Percentiles rank a stretch among this genome's conserved stretches.
phyloP scores from a whole-genome alignment of 2,113 vertebrate genomes.

The Triplophysa siluroides region DNA sequence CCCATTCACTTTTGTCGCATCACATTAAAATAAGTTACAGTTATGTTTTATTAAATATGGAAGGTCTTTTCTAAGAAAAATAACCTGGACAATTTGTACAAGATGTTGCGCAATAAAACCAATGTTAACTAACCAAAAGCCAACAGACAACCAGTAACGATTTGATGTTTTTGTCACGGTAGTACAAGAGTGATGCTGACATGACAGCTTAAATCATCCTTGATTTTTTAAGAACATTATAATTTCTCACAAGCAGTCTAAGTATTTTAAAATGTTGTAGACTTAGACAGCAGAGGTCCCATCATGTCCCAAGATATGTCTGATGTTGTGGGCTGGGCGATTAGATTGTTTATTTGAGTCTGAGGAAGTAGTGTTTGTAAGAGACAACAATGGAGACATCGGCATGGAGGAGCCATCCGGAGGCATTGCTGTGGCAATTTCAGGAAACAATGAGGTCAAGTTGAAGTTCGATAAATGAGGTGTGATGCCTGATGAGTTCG shows the following conservation, averaged over 20 bases:
- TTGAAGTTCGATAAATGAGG: constrained; percentile 96
- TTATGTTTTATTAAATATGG: background rate
- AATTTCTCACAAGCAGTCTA: background rate
- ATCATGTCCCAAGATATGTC: constrained; percentile 97
- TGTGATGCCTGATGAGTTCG: constrained; percentile 85
- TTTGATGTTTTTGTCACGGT: background rate
- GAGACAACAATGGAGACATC: constrained; percentile 94
- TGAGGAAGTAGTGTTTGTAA: constrained; percentile 89
- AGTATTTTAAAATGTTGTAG: background rate
- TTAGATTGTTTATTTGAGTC: constrained; percentile 95
- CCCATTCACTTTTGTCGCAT: constrained; percentile 9
- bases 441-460: constrained; percentile 94
- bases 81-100: constrained; percentile 17
- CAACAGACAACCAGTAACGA: background rate
- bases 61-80: constrained; percentile 1
- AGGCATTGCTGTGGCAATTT: constrained; percentile 94
- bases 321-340: constrained; percentile 98
- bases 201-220: background rate
- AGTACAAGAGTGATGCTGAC: background rate
- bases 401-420: constrained; percentile 89
- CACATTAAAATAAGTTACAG: background rate
- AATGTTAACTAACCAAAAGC: background rate
- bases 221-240: background rate
- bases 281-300: constrained; percentile 92
- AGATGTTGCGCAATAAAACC: constrained; percentile 7